phyloP scores from a whole-genome alignment of 2,113 vertebrate genomes.

The Lynx canadensis region DNA sequence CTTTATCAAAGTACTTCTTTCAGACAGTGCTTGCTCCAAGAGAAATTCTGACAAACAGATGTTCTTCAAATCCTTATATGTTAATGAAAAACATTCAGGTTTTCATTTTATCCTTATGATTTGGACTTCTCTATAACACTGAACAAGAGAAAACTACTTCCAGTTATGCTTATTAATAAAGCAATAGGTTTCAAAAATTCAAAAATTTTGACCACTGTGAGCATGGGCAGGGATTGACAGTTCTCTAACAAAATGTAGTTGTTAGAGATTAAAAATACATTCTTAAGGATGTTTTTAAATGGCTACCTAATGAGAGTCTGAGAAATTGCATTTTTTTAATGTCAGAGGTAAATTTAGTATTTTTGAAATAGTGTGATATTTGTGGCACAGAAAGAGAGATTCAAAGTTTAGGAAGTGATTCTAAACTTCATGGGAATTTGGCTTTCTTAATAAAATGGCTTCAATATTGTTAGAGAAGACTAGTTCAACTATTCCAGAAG shows the following conservation, averaged over 20 bases:
- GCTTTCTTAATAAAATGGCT: neutral
- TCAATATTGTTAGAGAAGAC: neutral
- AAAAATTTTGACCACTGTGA: neutral
- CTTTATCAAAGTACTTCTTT: conserved; percentile 32
- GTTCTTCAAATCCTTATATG: neutral
- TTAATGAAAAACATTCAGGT: neutral
- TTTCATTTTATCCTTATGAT: conserved; percentile 21
- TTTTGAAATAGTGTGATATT: conserved; percentile 26
- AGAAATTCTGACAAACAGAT: conserved; percentile 40
- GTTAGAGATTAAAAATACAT: conserved; percentile 40
- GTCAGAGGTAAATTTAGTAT: neutral
- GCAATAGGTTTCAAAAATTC: neutral
- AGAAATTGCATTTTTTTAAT: conserved; percentile 24
- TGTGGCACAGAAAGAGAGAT: neutral
- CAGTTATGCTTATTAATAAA: conserved; percentile 20
- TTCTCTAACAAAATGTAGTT: neutral
- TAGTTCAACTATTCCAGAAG: neutral
- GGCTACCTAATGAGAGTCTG: neutral
- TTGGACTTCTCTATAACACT: neutral
- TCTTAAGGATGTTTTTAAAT: conserved; percentile 20
- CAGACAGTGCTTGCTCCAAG: neutral
- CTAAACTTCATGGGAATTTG: neutral
- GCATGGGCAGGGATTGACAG: neutral
- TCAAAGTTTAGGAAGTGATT: conserved; percentile 32
- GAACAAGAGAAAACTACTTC: neutral